These are phyloP conservation scores for Enteromius viviparus DNA, from an alignment of 2,797 vertebrate genomes.

Conservation along the genomic window DNA sequence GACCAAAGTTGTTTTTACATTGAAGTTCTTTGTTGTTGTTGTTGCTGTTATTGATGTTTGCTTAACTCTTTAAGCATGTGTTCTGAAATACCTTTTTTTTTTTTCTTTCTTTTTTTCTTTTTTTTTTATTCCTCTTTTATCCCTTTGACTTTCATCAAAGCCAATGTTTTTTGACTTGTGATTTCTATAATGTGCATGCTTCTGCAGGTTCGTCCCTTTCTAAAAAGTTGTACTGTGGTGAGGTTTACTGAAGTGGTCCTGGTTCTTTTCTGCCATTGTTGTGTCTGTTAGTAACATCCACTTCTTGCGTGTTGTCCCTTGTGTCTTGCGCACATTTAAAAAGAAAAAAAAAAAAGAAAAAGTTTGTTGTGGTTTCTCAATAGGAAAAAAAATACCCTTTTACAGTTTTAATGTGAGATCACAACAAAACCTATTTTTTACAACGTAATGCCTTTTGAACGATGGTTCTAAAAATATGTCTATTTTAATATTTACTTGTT, in stretches of 20 bases:
- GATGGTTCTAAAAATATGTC: slow-evolving; percentile 98
- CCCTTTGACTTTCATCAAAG: slow-evolving; percentile 75
- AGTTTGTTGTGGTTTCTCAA: slow-evolving; percentile 80
- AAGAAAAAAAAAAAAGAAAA: slow-evolving; percentile 65
- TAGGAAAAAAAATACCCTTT: slow-evolving; percentile 72
- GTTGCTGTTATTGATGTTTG: slow-evolving; percentile 80
- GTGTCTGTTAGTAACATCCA: slow-evolving; percentile 72
- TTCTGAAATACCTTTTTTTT: slow-evolving; percentile 73
- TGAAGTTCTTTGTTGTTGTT: slow-evolving; percentile 70
- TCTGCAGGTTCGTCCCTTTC: slow-evolving; percentile 80
- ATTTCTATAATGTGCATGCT: slow-evolving; percentile 91
- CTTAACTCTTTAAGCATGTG: slow-evolving; percentile 85
- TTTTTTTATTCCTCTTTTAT: slow-evolving; percentile 71
- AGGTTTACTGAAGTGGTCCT: slow-evolving; percentile 81
- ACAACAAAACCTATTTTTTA: slow-evolving; percentile 91
- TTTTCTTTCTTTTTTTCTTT: slow-evolving; percentile 22
- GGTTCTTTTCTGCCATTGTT: slow-evolving; percentile 76
- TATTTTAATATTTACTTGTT: slow-evolving; percentile 99
- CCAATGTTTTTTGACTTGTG: slow-evolving; percentile 82
- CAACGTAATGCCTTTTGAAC: slow-evolving; percentile 96
- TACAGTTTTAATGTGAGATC: slow-evolving; percentile 88
- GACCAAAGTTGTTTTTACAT: slow-evolving; percentile 96
- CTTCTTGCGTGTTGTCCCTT: slow-evolving; percentile 79
- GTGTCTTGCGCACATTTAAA: slow-evolving; percentile 81
- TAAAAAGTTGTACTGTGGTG: slow-evolving; percentile 79